Percentiles rank a stretch among this genome's conserved stretches.
These are phyloP conservation scores for Phengaris arion DNA, from an alignment of 2,888 invertebrate species.

Conservation along the genomic window DNA sequence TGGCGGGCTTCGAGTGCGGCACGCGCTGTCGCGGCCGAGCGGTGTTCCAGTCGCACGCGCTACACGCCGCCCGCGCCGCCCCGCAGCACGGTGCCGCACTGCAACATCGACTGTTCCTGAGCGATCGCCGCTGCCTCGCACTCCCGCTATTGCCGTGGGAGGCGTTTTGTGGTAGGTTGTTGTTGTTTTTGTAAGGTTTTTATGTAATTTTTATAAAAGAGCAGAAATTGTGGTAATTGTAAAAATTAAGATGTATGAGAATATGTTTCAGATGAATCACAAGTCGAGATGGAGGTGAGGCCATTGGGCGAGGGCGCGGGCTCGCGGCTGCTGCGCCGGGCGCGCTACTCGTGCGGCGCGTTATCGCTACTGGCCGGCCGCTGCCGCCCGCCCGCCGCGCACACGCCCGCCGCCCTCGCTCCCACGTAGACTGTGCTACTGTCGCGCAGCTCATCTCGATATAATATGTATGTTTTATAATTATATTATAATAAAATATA, in stretches of 20 bases:
- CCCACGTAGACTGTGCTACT: neutral
- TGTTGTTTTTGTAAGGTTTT: neutral
- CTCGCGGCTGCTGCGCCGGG: neutral
- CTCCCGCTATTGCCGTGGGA: slow-evolving; percentile 51
- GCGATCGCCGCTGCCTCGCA: slow-evolving; percentile 39
- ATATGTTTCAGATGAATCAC: neutral
- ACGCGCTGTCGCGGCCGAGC: slow-evolving; percentile 50
- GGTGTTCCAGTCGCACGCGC: slow-evolving; percentile 38
- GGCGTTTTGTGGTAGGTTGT: slow-evolving; percentile 46
- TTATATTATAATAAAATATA: no score
- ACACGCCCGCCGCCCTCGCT: neutral
- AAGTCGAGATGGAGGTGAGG: neutral
- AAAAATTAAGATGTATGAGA: neutral
- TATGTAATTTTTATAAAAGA: no score
- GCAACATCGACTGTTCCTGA: slow-evolving; percentile 42
- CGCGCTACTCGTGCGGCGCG: neutral
- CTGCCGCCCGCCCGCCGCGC: neutral
- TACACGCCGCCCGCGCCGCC: slow-evolving; percentile 34
- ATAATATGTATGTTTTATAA: no score
- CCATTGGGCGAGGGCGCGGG: neutral
- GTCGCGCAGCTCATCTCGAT: neutral
- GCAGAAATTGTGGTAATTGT: no score
- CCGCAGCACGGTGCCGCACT: slow-evolving; percentile 40
- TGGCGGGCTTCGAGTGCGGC: slow-evolving; percentile 52
- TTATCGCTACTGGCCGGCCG: neutral